Percentiles rank a stretch among this genome's conserved stretches.
Evolutionary conservation across 2,113 vertebrate genomes (phyloP).

Genomic region (Pavo muticus): DNA sequence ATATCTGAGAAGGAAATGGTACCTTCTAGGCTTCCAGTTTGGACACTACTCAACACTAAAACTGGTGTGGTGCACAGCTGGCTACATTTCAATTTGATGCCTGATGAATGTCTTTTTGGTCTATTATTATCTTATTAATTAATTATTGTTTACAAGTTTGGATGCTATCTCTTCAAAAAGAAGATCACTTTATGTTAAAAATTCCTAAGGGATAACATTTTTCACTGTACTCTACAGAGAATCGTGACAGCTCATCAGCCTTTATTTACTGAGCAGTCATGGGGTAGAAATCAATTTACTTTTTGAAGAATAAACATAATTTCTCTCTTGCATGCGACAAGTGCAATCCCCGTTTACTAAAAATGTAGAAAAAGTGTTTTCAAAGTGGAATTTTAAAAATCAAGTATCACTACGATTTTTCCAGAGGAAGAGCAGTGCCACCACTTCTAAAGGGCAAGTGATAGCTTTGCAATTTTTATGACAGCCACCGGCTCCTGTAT

Average conservation of each 20-base stretch:
- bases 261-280: not conserved
- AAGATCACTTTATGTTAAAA: not conserved
- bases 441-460: not conserved
- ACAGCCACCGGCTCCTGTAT: not conserved
- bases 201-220: not conserved
- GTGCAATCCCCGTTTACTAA: not conserved
- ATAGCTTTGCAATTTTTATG: not conserved
- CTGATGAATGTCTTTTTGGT: not conserved
- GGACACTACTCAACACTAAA: not conserved
- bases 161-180: not conserved
- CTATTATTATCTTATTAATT: not conserved
- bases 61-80: not conserved
- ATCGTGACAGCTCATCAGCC: not conserved
- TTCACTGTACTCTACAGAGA: not conserved
- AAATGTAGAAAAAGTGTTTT: not conserved
- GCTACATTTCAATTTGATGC: not conserved
- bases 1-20: not conserved
- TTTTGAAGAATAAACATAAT: not conserved
- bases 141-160: not conserved
- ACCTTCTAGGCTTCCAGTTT: not conserved
- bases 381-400: not conserved
- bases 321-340: not conserved
- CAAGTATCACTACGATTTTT: not conserved
- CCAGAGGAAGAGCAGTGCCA: not conserved
- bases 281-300: not conserved